Conservation (phyloP, 2,888 invertebrate genomes). For the Patella depressa region DNA sequence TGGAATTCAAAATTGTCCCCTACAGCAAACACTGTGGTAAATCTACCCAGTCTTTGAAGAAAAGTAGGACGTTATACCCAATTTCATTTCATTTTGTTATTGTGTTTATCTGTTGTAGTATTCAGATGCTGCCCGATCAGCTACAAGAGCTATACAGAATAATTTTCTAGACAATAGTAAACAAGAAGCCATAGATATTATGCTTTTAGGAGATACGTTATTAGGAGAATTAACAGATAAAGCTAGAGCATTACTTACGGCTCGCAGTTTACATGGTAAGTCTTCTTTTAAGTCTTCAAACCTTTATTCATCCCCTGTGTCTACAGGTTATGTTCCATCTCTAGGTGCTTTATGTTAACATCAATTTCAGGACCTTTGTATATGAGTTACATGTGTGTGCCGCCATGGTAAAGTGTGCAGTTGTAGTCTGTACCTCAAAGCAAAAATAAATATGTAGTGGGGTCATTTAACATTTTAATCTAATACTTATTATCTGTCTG, state of each 20-base stretch:
- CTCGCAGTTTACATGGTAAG: conserved; percentile 63
- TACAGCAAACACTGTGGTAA: too few relatives aligned
- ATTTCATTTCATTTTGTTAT: background rate
- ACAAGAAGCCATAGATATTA: conserved; percentile 97
- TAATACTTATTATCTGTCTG: too few relatives aligned
- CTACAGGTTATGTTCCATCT: too few relatives aligned
- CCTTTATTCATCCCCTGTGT: too few relatives aligned
- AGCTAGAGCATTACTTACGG: conserved; percentile 76
- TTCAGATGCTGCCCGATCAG: conserved; percentile 97
- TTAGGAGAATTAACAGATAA: conserved; percentile 93
- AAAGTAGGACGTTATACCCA: background rate
- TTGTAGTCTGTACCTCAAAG: too few relatives aligned
- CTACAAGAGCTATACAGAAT: conserved; percentile 98
- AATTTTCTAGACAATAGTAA: conserved; percentile 91
- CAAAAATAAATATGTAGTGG: too few relatives aligned
- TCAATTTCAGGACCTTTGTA: too few relatives aligned
- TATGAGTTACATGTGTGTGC: background rate
- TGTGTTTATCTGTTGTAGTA: conserved; percentile 73
- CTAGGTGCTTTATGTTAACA: too few relatives aligned
- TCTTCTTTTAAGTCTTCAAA: conserved; percentile 62
- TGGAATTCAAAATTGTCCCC: too few relatives aligned
- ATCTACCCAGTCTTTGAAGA: background rate
- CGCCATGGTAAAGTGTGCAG: too few relatives aligned
- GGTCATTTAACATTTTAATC: too few relatives aligned
- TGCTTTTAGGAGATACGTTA: conserved; percentile 91